These are phyloP conservation scores for Cryptocephalus moraei DNA, from an alignment of 2,888 invertebrate species.

Conservation along the genomic window DNA sequence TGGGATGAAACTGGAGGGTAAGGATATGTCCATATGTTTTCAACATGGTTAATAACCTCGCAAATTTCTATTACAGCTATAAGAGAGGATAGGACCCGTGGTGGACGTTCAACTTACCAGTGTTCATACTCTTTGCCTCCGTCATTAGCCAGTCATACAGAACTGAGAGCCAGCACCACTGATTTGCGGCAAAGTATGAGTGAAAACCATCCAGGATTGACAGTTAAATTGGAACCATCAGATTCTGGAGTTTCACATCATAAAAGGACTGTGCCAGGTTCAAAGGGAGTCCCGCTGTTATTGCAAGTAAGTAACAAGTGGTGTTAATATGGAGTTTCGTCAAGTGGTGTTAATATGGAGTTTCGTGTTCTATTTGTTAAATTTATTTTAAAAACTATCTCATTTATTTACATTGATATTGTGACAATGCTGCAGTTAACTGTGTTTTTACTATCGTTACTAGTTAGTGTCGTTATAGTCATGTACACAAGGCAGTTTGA, in stretches of 20 bases:
- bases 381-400: no score
- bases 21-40: background rate
- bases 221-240: slow-evolving; percentile 43
- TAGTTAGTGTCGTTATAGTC: no score
- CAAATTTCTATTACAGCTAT: slow-evolving; percentile 53
- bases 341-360: no score
- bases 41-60: background rate
- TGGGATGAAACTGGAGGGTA: slow-evolving; percentile 94
- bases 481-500: no score
- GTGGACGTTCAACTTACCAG: slow-evolving; percentile 92
- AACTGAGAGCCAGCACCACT: slow-evolving; percentile 34
- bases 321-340: no score
- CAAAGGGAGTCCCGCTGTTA: slow-evolving; percentile 50
- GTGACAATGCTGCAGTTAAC: no score
- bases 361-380: no score
- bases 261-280: slow-evolving; percentile 23
- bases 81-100: slow-evolving; percentile 86
- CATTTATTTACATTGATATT: no score
- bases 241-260: slow-evolving; percentile 34
- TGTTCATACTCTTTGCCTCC: slow-evolving; percentile 84
- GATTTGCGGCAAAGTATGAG: slow-evolving; percentile 31
- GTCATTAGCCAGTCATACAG: slow-evolving; percentile 42
- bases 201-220: slow-evolving; percentile 28
- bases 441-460: no score
- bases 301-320: slow-evolving; percentile 48